A percentile compares a stretch with the other conserved stretches of the same genome.
Conservation (phyloP, 2,113 vertebrate species). For the Hipposideros armiger region DNA sequence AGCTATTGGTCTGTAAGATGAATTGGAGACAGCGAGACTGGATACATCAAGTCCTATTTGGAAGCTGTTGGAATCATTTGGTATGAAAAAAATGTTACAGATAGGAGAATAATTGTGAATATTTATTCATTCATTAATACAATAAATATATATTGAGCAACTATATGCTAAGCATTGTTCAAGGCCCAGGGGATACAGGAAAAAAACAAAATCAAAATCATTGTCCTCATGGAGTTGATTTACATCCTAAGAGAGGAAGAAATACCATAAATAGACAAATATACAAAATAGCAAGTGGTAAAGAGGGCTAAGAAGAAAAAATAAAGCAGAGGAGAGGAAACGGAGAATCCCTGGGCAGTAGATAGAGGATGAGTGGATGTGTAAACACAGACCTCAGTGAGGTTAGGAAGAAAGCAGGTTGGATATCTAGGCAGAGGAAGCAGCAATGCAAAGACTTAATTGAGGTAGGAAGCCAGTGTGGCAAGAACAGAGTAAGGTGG, state of each 20-base stretch:
- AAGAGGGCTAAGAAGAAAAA: background rate
- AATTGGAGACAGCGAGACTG: background rate
- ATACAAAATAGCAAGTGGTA: background rate
- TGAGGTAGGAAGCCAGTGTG: background rate
- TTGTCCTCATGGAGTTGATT: background rate
- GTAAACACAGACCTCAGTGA: background rate
- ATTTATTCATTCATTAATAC: slow-evolving; percentile 24
- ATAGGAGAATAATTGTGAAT: background rate
- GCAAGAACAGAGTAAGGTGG: background rate
- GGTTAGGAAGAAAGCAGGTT: background rate
- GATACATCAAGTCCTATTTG: background rate
- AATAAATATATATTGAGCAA: background rate
- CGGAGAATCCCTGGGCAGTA: background rate
- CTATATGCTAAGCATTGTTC: background rate
- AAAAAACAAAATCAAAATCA: slow-evolving; percentile 11
- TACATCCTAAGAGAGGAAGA: slow-evolving; percentile 12
- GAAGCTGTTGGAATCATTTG: slow-evolving; percentile 16
- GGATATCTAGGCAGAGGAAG: background rate
- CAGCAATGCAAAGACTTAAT: background rate
- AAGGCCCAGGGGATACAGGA: background rate
- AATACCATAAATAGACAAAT: background rate
- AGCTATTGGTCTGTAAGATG: background rate
- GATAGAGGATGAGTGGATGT: background rate
- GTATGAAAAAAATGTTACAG: slow-evolving; percentile 2
- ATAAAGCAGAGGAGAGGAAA: background rate